phyloP scores from a whole-genome alignment of 2,888 invertebrate genomes.

The Ischnura elegans region DNA sequence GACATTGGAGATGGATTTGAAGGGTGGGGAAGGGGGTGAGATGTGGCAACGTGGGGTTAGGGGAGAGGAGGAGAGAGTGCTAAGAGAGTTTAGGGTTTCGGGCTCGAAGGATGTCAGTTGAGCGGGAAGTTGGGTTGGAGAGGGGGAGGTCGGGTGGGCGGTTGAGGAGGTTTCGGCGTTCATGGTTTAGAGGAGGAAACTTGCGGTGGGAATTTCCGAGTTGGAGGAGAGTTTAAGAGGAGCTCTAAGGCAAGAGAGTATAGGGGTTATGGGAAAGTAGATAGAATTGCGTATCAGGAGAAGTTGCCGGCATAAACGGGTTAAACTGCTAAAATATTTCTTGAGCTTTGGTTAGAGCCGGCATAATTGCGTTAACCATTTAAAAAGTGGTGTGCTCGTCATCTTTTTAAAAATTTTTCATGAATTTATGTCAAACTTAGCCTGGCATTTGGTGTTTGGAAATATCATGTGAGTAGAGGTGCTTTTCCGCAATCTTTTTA shows the following conservation, averaged over 20 bases:
- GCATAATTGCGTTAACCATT: not conserved
- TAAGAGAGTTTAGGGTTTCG: slow-evolving; percentile 4
- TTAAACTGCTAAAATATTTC: slow-evolving; percentile 11
- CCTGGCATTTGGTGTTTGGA: too few species aligned
- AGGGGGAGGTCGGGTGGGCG: not conserved
- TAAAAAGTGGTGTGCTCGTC: not conserved
- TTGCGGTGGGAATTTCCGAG: not conserved
- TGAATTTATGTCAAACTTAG: too few species aligned
- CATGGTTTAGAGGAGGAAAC: not conserved
- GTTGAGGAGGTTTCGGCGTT: slow-evolving; percentile 8
- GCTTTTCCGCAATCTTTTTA: too few species aligned
- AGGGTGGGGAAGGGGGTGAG: not conserved
- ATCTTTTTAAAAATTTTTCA: too few species aligned
- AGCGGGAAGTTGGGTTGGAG: not conserved
- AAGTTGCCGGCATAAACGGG: not conserved
- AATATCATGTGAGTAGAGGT: too few species aligned
- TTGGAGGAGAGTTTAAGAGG: slow-evolving; percentile 14
- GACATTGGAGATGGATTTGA: slow-evolving; percentile 21
- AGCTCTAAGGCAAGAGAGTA: not conserved
- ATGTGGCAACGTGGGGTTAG: too few species aligned
- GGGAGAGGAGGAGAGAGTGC: not conserved
- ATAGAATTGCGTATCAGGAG: not conserved
- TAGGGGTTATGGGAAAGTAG: not conserved
- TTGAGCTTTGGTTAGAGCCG: not conserved
- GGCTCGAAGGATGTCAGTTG: slow-evolving; percentile 3